Base-by-base conservation (phyloP, 2,797 vertebrate genomes). In the Chelon labrosus region DNA sequence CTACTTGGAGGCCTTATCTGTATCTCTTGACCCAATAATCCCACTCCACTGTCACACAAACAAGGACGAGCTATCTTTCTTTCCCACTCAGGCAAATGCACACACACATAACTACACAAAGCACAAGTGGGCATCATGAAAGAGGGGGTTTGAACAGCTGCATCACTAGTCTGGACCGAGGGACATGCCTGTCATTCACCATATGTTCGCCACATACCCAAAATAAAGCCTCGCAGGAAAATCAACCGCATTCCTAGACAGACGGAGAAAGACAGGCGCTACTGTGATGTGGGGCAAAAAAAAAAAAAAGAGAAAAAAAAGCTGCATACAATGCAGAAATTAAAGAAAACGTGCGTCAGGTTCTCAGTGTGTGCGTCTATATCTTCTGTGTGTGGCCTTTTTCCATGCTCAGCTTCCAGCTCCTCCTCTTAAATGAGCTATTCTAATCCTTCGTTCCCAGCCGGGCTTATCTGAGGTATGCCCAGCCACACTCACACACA, bases 351-450 rank as follows among this genome's bases (percentile, higher is more conserved):
- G 22, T 60, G 20, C 49, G 42, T 31, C 17, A 4, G 7, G 39
- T 16, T 66, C 13, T 12, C 10, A 25, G 37, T 58, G 10, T 65
- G 58, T 39, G 17, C 11, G 7, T 58, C 13, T 52, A 11, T 74
- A 37, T 82, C 17, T 66, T 31, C 8, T 77, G 38, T 58, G 38
- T 77, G 70, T 74, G 54, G 25, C 19, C 58, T 85, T 90, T 94
- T 94, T 94, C 91, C 92, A 82, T 89, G 65, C 53, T 62, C 66
- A 8, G 82, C 71, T 78, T 88, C 87, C 89, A 94, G 76, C 77
- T 68, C 81, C 77, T 68, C 81, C 87, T 92, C 89, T 91, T 89
- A 89, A 88, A 88, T 74, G 60, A 88, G 88, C 91, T 94, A 94
- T 94, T 95, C 87, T 93, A 80, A 93, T 93, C 91, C 81, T 79